These are phyloP conservation scores for Apantesis nais DNA, from an alignment of 2,888 invertebrate species.

Conservation along the genomic window DNA sequence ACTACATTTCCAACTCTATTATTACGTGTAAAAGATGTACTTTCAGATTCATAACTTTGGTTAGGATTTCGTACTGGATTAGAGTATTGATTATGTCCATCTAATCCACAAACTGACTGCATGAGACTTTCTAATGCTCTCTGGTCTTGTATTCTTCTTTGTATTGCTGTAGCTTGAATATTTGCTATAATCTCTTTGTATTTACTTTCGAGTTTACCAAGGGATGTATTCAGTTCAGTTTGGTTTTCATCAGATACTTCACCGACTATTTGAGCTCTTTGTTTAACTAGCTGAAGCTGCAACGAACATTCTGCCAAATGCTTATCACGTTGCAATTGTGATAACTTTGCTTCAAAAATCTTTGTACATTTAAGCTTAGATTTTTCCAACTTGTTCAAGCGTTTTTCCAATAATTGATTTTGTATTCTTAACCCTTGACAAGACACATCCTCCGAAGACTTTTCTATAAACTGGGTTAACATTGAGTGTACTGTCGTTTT, in stretches of 20 bases:
- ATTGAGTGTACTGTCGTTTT: slow-evolving; percentile 61
- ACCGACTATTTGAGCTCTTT: slow-evolving; percentile 69
- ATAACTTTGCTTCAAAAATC: slow-evolving; percentile 68
- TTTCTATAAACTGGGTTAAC: slow-evolving; percentile 59
- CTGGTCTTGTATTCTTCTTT: slow-evolving; percentile 76
- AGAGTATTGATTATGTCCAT: slow-evolving; percentile 53
- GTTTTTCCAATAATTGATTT: slow-evolving; percentile 66
- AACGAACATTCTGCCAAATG: slow-evolving; percentile 72
- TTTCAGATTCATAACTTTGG: slow-evolving; percentile 59
- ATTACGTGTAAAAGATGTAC: slow-evolving; percentile 56
- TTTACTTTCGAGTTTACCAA: slow-evolving; percentile 74
- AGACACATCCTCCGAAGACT: slow-evolving; percentile 51
- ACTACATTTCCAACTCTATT: slow-evolving; percentile 60
- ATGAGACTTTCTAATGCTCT: slow-evolving; percentile 71
- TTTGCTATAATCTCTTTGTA: slow-evolving; percentile 78
- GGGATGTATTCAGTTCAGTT: slow-evolving; percentile 61
- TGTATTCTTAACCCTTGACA: slow-evolving; percentile 53
- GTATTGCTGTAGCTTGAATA: slow-evolving; percentile 76
- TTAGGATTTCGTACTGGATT: slow-evolving; percentile 57
- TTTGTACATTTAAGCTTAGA: slow-evolving; percentile 64
- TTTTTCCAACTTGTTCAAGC: slow-evolving; percentile 70
- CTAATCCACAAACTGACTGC: slow-evolving; percentile 63
- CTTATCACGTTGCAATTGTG: slow-evolving; percentile 70
- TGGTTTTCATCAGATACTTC: slow-evolving; percentile 71
- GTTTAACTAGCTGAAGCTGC: slow-evolving; percentile 71